These are phyloP conservation scores for Zele albiditarsus DNA, from an alignment of 2,888 invertebrate genomes.

Conservation along the genomic window DNA sequence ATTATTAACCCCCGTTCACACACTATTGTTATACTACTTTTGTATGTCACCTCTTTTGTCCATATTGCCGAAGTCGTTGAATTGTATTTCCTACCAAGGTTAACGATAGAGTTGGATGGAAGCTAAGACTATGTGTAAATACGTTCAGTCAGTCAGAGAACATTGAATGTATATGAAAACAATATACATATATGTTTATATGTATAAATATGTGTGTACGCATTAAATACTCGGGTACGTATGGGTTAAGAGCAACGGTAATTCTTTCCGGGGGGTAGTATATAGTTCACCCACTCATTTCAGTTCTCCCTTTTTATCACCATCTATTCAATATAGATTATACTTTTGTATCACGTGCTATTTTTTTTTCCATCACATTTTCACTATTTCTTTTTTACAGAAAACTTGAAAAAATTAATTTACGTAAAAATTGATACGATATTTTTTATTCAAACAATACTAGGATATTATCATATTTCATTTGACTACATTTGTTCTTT, in stretches of 20 bases:
- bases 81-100: conserved; percentile 65
- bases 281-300: conserved; percentile 58
- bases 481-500: neutral
- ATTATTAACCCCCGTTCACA: neutral
- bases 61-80: neutral
- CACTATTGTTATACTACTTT: neutral
- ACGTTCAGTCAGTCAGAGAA: conserved; percentile 4
- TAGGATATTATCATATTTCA: no score
- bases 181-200: neutral
- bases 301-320: conserved; percentile 28
- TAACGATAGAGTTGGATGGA: conserved; percentile 68
- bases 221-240: conserved; percentile 67
- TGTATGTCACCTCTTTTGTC: neutral
- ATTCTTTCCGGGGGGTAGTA: conserved; percentile 67
- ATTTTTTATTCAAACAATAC: no score
- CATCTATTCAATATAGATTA: neutral
- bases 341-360: neutral
- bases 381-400: conserved; percentile 14
- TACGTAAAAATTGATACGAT: neutral
- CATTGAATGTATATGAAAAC: neutral
- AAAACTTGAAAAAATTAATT: neutral
- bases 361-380: neutral
- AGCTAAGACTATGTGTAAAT: conserved; percentile 44
- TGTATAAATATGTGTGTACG: conserved; percentile 48
- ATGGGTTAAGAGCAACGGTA: conserved; percentile 70